These are phyloP conservation scores for Dolichallabes microphthalmus DNA, from an alignment of 2,113 vertebrate species.

Conservation along the genomic window DNA sequence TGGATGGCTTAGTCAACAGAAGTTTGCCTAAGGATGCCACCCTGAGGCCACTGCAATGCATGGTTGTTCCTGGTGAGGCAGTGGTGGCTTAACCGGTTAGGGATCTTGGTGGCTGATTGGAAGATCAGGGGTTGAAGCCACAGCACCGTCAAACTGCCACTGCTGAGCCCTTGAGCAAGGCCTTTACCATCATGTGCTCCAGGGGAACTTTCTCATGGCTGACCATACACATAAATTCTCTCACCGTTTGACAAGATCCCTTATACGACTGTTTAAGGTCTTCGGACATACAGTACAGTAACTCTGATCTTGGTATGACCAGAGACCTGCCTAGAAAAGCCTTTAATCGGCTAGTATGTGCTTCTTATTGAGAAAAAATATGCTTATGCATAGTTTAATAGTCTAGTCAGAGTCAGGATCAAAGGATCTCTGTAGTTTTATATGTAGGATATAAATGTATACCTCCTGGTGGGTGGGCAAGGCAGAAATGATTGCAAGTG, in stretches of 20 bases:
- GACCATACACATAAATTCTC: background rate
- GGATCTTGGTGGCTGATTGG: too few relatives aligned
- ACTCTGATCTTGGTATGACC: background rate
- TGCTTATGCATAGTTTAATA: too few relatives aligned
- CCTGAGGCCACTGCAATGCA: background rate
- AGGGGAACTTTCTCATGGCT: too few relatives aligned
- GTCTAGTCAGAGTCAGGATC: background rate
- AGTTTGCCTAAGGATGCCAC: background rate
- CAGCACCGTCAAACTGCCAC: too few relatives aligned
- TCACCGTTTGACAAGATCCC: background rate
- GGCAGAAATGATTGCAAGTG: background rate
- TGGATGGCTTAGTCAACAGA: background rate
- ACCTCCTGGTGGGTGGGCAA: background rate
- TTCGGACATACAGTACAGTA: too few relatives aligned
- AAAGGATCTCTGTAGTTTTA: background rate
- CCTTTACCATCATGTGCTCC: too few relatives aligned
- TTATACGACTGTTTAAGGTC: background rate
- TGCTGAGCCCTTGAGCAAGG: too few relatives aligned
- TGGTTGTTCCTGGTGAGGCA: background rate
- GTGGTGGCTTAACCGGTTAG: too few relatives aligned
- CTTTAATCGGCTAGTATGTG: background rate
- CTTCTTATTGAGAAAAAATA: background rate
- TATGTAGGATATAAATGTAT: background rate
- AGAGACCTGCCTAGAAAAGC: background rate
- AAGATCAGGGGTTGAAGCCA: too few relatives aligned